phyloP scores from a whole-genome alignment of 2,113 vertebrate species.

The Nibea coibor region DNA sequence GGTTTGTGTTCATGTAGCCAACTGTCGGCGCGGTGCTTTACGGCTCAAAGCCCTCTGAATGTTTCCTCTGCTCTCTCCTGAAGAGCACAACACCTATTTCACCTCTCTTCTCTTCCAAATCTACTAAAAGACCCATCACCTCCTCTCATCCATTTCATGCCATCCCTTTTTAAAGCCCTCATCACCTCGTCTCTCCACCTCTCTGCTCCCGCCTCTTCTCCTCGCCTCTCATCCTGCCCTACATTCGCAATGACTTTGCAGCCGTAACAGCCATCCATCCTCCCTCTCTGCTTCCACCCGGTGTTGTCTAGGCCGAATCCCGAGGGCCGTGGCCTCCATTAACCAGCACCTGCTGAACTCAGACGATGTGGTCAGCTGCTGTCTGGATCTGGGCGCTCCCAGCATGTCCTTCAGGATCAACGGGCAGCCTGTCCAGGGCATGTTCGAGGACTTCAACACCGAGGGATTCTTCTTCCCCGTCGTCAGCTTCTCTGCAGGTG shows the following conservation, averaged over 20 bases:
- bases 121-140: constrained; percentile 34
- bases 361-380: constrained; percentile 97
- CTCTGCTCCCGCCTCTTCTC: constrained; percentile 16
- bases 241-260: constrained; percentile 68
- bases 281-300: constrained; percentile 33
- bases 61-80: constrained; percentile 16
- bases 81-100: constrained; percentile 21
- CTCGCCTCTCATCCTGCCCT: constrained; percentile 52
- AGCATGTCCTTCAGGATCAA: constrained; percentile 99
- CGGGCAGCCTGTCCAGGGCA: constrained; percentile 97
- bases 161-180: constrained; percentile 38
- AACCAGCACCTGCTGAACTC: constrained; percentile 95
- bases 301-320: constrained; percentile 88
- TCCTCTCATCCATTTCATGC: constrained; percentile 30
- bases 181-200: constrained; percentile 28
- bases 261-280: constrained; percentile 51
- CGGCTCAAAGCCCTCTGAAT: constrained; percentile 16
- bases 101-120: constrained; percentile 33
- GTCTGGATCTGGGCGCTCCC: constrained; percentile 93
- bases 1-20: background rate
- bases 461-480: constrained; percentile 97
- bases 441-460: constrained; percentile 97
- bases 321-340: constrained; percentile 92
- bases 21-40: background rate
- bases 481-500: constrained; percentile 96